Evolutionary conservation across 2,797 vertebrate species (phyloP).

Genomic region (Melanogrammus aeglefinus): DNA sequence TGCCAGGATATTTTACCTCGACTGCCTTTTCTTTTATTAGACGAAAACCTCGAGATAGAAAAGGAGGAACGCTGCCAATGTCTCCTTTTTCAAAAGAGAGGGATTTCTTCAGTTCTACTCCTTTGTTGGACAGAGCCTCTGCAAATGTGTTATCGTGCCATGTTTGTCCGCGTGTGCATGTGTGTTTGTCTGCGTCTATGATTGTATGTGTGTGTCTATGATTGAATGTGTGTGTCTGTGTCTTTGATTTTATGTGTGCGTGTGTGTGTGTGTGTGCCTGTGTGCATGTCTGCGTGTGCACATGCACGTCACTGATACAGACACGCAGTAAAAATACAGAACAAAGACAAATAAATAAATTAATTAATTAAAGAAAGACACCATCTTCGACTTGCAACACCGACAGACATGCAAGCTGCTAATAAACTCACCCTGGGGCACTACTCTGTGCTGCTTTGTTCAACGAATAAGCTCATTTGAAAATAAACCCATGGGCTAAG

Average conservation of each 20-base stretch:
- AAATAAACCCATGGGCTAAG: constrained; percentile 32
- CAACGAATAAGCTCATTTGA: constrained; percentile 49
- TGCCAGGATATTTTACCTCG: background rate
- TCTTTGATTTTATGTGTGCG: background rate
- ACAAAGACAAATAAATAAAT: background rate
- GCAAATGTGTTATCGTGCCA: background rate
- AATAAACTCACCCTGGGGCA: constrained; percentile 38
- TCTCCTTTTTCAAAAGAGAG: background rate
- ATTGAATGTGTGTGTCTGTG: background rate
- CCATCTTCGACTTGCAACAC: background rate
- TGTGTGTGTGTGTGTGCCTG: background rate
- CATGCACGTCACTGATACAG: background rate
- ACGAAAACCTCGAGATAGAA: background rate
- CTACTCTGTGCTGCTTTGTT: constrained; percentile 51
- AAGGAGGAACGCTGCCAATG: background rate
- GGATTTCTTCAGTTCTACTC: background rate
- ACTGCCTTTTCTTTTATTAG: background rate
- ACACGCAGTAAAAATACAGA: background rate
- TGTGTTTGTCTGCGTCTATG: too few species aligned
- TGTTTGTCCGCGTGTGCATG: background rate
- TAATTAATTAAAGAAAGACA: background rate
- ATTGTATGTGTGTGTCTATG: constrained; percentile 8
- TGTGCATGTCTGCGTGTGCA: background rate
- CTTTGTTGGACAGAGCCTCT: background rate
- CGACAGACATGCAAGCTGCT: constrained; percentile 34